Percentiles rank a stretch among this genome's conserved stretches.
These are phyloP conservation scores for Danio tinwini DNA, from an alignment of 2,797 vertebrate genomes.

Conservation along the genomic window DNA sequence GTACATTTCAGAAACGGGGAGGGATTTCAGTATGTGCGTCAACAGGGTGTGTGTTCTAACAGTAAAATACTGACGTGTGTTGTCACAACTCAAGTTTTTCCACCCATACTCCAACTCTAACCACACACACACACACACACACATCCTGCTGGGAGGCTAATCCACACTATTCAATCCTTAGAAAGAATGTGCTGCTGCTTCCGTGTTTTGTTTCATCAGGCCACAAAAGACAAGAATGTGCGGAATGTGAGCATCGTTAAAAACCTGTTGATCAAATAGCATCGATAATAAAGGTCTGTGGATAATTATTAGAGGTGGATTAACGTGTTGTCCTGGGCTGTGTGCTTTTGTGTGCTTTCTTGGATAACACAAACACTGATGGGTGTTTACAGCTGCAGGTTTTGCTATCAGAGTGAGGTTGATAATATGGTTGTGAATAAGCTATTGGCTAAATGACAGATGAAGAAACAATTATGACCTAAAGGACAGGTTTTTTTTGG, in stretches of 20 bases:
- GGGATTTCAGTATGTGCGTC: constrained; percentile 12
- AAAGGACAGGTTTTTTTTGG: constrained; percentile 1
- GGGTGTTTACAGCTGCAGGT: not conserved
- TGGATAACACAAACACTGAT: constrained; percentile 6
- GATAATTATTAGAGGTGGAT: not conserved
- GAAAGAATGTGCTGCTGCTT: constrained; percentile 25
- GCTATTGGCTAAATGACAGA: not conserved
- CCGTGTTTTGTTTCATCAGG: constrained; percentile 19
- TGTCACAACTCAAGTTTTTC: constrained; percentile 30
- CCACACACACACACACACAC: constrained; percentile 1
- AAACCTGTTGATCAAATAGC: constrained; percentile 34
- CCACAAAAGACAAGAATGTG: constrained; percentile 31
- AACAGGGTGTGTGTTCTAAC: constrained; percentile 48
- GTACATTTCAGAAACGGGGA: constrained; percentile 15
- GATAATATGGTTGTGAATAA: not conserved
- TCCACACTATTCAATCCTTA: constrained; percentile 28
- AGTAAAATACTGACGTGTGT: constrained; percentile 22
- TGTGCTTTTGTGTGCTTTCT: constrained; percentile 6
- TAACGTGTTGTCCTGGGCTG: constrained; percentile 1
- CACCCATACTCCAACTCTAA: constrained; percentile 33
- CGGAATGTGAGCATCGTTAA: constrained; percentile 34
- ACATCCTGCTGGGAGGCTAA: constrained; percentile 24
- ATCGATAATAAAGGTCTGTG: not conserved
- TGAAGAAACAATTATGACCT: not conserved
- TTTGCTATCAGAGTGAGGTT: not conserved